phyloP scores from a whole-genome alignment of 2,888 invertebrate species.

The Serripes groenlandicus region DNA sequence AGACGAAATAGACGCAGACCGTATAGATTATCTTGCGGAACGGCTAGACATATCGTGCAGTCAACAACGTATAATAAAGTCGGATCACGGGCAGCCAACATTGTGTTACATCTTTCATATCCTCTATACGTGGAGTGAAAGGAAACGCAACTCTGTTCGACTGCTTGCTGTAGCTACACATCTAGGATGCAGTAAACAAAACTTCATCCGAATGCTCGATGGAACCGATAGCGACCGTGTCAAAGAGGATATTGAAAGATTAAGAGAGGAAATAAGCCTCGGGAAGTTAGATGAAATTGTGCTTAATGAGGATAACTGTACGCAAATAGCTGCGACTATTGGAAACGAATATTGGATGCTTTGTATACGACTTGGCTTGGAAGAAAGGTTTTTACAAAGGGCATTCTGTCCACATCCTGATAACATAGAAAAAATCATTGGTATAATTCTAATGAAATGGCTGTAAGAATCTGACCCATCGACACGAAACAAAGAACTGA shows the following conservation, averaged over 20 bases:
- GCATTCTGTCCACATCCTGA: no score
- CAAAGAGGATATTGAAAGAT: not conserved
- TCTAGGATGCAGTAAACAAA: not conserved
- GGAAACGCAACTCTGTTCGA: not conserved
- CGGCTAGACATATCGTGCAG: no score
- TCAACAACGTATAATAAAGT: not conserved
- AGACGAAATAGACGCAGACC: not conserved
- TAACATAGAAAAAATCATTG: not conserved
- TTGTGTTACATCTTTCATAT: not conserved
- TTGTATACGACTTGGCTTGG: not conserved
- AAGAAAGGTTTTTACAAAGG: not conserved
- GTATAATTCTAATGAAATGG: not conserved
- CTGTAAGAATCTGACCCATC: no score
- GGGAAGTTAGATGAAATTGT: not conserved
- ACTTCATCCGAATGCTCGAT: not conserved
- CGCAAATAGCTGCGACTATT: not conserved
- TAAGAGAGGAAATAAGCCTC: not conserved
- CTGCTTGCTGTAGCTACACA: not conserved
- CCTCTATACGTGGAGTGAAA: not conserved
- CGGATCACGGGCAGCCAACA: not conserved
- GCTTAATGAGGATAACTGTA: not conserved
- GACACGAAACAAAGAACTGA: no score
- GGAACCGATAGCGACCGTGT: not conserved
- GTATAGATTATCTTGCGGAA: not conserved
- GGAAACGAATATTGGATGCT: conserved; percentile 6